Evolutionary conservation across 2,888 invertebrate genomes (phyloP).

Genomic region (Sesia bembeciformis): DNA sequence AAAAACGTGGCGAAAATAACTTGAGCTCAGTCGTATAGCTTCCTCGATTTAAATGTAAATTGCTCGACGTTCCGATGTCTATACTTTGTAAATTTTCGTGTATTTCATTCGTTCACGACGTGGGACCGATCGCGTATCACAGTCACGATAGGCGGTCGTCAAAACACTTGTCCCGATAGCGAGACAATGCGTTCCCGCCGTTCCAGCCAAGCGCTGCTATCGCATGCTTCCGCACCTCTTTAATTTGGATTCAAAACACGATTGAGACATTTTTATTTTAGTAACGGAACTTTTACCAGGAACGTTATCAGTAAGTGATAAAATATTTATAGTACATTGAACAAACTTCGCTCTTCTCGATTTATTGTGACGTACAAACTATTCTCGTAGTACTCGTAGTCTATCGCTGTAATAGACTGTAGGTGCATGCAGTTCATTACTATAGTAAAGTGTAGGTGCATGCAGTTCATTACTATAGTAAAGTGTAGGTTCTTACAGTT

Average conservation of each 20-base stretch:
- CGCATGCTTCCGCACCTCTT: constrained; percentile 25
- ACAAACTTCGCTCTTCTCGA: no score
- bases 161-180: constrained; percentile 26
- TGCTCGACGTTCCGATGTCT: background rate
- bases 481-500: no score
- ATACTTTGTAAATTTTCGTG: constrained; percentile 19
- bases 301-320: no score
- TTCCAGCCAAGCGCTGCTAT: background rate
- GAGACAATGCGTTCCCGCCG: constrained; percentile 3
- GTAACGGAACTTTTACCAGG: background rate
- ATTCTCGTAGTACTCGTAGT: no score
- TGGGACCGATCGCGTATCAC: constrained; percentile 13
- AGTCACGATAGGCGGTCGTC: constrained; percentile 30
- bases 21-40: no score
- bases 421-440: no score
- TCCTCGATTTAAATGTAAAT: background rate
- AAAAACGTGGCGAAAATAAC: no score
- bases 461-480: no score
- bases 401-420: no score
- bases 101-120: constrained; percentile 13
- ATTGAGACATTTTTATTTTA: constrained; percentile 25
- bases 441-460: no score
- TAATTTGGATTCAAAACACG: constrained; percentile 51
- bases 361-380: no score
- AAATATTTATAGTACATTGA: no score